phyloP scores from a whole-genome alignment of 2,888 invertebrate species.

The Eucera pruinosa region DNA sequence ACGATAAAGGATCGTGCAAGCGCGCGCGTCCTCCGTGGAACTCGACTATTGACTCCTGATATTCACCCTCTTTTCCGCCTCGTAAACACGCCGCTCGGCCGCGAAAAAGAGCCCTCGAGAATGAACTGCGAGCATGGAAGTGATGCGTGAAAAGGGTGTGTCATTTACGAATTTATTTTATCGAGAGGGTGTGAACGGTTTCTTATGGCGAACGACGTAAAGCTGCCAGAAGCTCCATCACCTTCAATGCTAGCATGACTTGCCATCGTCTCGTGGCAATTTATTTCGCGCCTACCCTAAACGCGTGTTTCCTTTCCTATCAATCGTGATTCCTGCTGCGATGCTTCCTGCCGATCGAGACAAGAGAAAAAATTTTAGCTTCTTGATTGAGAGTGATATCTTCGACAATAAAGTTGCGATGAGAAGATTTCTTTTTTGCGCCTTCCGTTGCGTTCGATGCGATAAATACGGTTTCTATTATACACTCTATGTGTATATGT shows the following conservation, averaged over 20 bases:
- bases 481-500: too few relatives aligned
- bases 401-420: neutral
- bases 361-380: neutral
- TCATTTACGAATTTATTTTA: conserved; percentile 69
- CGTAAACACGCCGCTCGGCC: conserved; percentile 61
- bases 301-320: conserved; percentile 23
- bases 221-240: conserved; percentile 34
- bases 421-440: neutral
- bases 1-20: conserved; percentile 43
- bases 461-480: too few relatives aligned
- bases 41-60: conserved; percentile 50
- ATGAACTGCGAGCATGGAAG: conserved; percentile 53
- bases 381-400: too few relatives aligned
- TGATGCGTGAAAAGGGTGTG: conserved; percentile 67
- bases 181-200: conserved; percentile 41
- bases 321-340: neutral
- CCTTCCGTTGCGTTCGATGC: neutral
- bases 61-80: conserved; percentile 65
- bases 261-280: conserved; percentile 30
- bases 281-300: conserved; percentile 33
- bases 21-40: conserved; percentile 23
- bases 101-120: conserved; percentile 33
- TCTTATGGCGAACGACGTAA: conserved; percentile 23
- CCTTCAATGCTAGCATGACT: conserved; percentile 31
- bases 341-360: neutral